Conservation (phyloP, 2,797 vertebrate genomes). For the Hydrocynus forskahlii region DNA sequence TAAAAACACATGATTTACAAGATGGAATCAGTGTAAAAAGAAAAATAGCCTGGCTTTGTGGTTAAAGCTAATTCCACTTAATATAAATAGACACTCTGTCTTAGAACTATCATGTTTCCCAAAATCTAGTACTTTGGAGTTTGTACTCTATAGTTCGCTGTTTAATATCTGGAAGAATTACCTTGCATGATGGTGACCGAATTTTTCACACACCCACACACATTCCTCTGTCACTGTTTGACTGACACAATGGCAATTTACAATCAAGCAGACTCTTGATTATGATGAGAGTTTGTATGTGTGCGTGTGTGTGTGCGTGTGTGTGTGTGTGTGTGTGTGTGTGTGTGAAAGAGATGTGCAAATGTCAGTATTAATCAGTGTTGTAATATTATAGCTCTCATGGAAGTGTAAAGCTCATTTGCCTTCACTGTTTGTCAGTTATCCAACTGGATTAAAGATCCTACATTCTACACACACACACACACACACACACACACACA, state of each 20-base stretch:
- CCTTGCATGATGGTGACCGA: too few relatives aligned
- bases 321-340: neutral
- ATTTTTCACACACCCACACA: slow-evolving; percentile 10
- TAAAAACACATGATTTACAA: too few relatives aligned
- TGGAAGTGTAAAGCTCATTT: slow-evolving; percentile 17
- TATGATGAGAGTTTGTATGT: slow-evolving; percentile 3
- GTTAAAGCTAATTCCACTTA: too few relatives aligned
- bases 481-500: too few relatives aligned
- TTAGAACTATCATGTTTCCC: too few relatives aligned
- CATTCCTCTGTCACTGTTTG: slow-evolving; percentile 19
- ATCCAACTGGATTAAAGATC: neutral
- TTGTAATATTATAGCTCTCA: slow-evolving; percentile 24
- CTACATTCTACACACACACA: neutral
- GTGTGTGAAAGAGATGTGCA: neutral
- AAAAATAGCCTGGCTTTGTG: too few relatives aligned
- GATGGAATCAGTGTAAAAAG: too few relatives aligned
- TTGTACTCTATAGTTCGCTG: too few relatives aligned
- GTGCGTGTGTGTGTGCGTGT: neutral
- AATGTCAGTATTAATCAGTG: slow-evolving; percentile 55
- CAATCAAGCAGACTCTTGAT: slow-evolving; percentile 44
- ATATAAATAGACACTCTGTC: too few relatives aligned
- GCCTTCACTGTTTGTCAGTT: slow-evolving; percentile 19
- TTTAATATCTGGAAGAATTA: too few relatives aligned
- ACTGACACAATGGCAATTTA: slow-evolving; percentile 43
- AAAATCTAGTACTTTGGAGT: too few relatives aligned